Percentiles rank a stretch among this genome's conserved stretches.
Evolutionary conservation across 2,113 vertebrate genomes (phyloP).

Genomic region (Gambusia affinis): DNA sequence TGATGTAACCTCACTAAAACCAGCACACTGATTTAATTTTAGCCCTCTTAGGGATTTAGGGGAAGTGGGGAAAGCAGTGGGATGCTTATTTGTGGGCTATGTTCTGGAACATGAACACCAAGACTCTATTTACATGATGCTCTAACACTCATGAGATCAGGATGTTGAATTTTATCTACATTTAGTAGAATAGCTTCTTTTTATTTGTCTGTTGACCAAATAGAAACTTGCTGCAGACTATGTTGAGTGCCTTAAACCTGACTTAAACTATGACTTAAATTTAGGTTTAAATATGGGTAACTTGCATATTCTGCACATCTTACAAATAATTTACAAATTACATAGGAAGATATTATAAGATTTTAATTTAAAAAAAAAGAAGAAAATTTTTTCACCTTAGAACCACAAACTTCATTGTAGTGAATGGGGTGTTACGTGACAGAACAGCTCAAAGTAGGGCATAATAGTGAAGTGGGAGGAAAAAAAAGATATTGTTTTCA

Average conservation of each 20-base stretch:
- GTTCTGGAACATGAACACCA: neutral
- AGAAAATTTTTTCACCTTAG: neutral
- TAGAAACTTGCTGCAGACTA: too few relatives aligned
- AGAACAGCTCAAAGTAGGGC: neutral
- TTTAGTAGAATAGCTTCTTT: too few relatives aligned
- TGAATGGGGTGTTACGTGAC: neutral
- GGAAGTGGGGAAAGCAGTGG: slow-evolving; percentile 44
- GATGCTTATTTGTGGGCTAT: neutral
- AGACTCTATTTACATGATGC: neutral
- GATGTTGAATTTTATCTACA: neutral
- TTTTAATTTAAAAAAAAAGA: too few relatives aligned
- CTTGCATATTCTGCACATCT: neutral
- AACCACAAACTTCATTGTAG: neutral
- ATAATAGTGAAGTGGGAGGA: neutral
- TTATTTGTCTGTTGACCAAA: too few relatives aligned
- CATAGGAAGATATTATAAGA: too few relatives aligned
- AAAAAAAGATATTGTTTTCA: neutral
- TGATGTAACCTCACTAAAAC: slow-evolving; percentile 64
- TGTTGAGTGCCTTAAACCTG: too few relatives aligned
- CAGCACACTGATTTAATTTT: slow-evolving; percentile 53
- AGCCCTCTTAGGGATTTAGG: slow-evolving; percentile 45
- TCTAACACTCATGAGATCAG: neutral
- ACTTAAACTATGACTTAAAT: neutral
- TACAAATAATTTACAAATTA: neutral
- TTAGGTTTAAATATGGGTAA: neutral